phyloP scores from a whole-genome alignment of 1,140 invertebrate genomes.

The Cecropterus lyciades region DNA sequence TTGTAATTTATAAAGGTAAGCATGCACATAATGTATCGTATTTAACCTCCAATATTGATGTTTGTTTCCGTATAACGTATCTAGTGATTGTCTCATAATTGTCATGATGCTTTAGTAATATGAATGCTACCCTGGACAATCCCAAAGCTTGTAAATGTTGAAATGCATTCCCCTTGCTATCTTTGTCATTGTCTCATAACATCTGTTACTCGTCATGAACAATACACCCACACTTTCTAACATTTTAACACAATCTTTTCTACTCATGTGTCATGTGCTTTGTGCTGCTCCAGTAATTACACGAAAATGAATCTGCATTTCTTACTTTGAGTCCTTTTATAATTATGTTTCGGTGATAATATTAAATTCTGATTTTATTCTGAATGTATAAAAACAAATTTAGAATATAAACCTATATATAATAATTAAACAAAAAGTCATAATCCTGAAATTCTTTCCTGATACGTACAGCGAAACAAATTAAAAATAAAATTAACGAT shows the following conservation, averaged over 20 bases:
- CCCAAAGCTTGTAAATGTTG: constrained; percentile 35
- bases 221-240: constrained; percentile 30
- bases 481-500: no score
- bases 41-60: constrained; percentile 48
- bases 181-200: constrained; percentile 35
- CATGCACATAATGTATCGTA: constrained; percentile 79
- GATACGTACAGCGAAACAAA: no score
- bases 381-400: no score
- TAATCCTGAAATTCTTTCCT: no score
- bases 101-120: constrained; percentile 44
- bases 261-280: constrained; percentile 52
- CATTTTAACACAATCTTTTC: constrained; percentile 41
- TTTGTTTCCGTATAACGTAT: constrained; percentile 42
- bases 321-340: no score
- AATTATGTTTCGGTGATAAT: no score
- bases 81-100: constrained; percentile 42
- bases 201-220: constrained; percentile 21
- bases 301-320: constrained; percentile 41
- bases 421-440: no score
- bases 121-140: constrained; percentile 40
- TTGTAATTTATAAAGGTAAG: constrained; percentile 83
- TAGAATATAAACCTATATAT: no score
- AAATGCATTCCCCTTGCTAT: constrained; percentile 35
- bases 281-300: constrained; percentile 44
- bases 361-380: no score